Evolutionary conservation across 2,797 vertebrate genomes (phyloP).

Genomic region (Acanthopagrus latus): DNA sequence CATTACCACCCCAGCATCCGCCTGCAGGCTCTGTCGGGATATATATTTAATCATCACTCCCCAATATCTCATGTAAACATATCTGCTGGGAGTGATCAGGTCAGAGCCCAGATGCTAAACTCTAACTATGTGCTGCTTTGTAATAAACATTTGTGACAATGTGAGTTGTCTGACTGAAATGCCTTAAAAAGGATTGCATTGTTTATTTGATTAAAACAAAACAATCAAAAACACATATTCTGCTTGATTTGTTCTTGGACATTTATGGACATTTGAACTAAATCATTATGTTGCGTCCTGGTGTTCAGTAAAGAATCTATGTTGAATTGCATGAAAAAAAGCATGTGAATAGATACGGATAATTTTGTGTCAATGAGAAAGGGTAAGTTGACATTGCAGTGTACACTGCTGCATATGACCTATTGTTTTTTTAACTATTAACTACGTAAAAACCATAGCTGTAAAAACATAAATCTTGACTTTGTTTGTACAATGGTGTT

Average conservation of each 20-base stretch:
- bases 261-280: neutral
- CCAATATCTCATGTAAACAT: too few species aligned
- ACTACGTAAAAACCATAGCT: neutral
- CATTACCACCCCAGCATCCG: too few species aligned
- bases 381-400: neutral
- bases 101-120: too few species aligned
- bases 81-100: too few species aligned
- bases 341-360: too few species aligned
- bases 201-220: neutral
- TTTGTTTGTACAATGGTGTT: neutral
- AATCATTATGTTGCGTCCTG: neutral
- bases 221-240: neutral
- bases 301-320: neutral
- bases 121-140: too few species aligned
- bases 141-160: too few species aligned
- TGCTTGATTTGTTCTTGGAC: neutral
- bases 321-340: too few species aligned
- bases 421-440: neutral
- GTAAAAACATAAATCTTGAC: neutral
- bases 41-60: too few species aligned
- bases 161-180: too few species aligned
- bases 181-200: neutral
- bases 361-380: neutral
- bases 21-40: too few species aligned
- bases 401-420: neutral